Percentiles rank a stretch among this genome's conserved stretches.
phyloP scores from a whole-genome alignment of 2,888 invertebrate species.

The Xanthorhoe spadicearia region DNA sequence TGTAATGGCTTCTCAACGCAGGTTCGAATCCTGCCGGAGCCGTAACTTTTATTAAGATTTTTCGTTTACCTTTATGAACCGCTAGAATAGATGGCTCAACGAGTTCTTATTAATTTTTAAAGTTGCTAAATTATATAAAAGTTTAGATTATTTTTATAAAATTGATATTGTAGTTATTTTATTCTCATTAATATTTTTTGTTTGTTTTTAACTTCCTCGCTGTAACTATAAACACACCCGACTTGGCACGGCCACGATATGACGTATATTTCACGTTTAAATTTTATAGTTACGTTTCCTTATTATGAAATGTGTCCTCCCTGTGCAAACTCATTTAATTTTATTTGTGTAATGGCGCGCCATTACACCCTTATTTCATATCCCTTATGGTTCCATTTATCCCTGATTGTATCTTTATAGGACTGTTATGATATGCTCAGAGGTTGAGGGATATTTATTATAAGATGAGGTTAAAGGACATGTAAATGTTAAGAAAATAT shows the following conservation, averaged over 20 bases:
- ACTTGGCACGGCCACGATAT: conserved; percentile 45
- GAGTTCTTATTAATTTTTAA: no score
- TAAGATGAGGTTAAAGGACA: conserved; percentile 2
- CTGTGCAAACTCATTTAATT: conserved; percentile 39
- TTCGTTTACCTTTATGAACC: no score
- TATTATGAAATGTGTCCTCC: conserved; percentile 42
- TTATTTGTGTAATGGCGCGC: conserved; percentile 36
- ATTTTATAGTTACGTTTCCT: conserved; percentile 53
- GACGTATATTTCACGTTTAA: conserved; percentile 57
- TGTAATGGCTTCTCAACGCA: no score
- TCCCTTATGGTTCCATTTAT: conserved; percentile 17
- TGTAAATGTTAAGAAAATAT: background rate
- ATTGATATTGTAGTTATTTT: no score
- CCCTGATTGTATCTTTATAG: conserved; percentile 24
- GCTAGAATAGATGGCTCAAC: no score
- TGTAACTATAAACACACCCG: conserved; percentile 36
- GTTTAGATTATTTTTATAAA: no score
- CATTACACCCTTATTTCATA: conserved; percentile 26
- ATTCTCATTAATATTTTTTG: background rate
- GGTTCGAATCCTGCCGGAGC: no score
- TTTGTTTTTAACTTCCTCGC: background rate
- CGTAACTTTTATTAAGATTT: no score
- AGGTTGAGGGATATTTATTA: conserved; percentile 1
- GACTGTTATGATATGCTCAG: conserved; percentile 14
- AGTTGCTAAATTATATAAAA: no score